These are phyloP conservation scores for Corythornis cristatus DNA, from an alignment of 2,113 vertebrate genomes.

Conservation along the genomic window DNA sequence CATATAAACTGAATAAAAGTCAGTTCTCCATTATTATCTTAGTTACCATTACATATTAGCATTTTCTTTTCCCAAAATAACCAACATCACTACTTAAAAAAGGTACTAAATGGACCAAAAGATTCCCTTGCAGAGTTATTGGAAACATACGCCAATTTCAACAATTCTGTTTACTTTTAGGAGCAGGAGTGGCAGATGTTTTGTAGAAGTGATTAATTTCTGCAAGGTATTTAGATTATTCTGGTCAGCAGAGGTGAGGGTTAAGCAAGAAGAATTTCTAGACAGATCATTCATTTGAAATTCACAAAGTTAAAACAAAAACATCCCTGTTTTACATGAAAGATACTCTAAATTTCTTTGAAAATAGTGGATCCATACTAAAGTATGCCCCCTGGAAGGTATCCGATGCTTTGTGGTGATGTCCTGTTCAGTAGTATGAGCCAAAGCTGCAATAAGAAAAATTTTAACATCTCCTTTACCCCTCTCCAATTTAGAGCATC, in stretches of 20 bases:
- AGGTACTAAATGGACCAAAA: neutral
- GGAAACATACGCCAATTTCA: neutral
- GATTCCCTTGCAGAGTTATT: neutral
- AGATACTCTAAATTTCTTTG: neutral
- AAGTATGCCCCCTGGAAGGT: neutral
- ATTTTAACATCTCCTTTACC: neutral
- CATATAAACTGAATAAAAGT: neutral
- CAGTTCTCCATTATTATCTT: neutral
- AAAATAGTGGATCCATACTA: neutral
- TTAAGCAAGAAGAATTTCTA: neutral
- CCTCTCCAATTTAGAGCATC: neutral
- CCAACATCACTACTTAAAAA: neutral
- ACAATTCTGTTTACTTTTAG: neutral
- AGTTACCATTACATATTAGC: neutral
- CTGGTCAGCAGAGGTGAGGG: neutral
- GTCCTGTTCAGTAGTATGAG: neutral
- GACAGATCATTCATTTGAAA: neutral
- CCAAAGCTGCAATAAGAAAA: neutral
- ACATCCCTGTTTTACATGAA: neutral
- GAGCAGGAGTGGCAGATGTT: neutral
- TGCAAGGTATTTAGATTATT: neutral
- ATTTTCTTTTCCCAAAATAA: neutral
- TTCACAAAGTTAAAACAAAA: neutral
- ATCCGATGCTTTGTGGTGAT: neutral
- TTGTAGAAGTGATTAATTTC: neutral